Percentiles rank a stretch among this genome's conserved stretches.
Evolutionary conservation across 2,797 vertebrate genomes (phyloP).

Genomic region (Sebastes aleutianus): DNA sequence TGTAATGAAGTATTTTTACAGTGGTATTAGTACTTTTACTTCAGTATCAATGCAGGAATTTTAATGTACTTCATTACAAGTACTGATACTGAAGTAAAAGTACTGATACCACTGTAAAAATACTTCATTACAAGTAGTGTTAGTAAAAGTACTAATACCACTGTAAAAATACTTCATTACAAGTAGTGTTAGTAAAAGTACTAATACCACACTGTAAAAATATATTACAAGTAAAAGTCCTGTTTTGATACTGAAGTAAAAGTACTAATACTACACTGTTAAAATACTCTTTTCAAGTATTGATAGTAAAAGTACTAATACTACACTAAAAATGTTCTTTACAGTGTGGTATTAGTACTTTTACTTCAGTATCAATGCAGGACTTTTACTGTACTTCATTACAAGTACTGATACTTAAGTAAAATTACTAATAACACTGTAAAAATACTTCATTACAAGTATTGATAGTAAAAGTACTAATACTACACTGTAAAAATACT

Average conservation of each 20-base stretch:
- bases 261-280: background rate
- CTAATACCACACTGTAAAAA: background rate
- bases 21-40: too few species aligned
- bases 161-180: too few species aligned
- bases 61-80: background rate
- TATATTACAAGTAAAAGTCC: background rate
- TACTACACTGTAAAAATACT: background rate
- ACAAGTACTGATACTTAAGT: background rate
- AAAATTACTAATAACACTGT: background rate
- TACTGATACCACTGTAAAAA: background rate
- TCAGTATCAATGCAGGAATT: background rate
- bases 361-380: too few species aligned
- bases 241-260: background rate
- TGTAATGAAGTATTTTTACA: too few species aligned
- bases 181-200: background rate
- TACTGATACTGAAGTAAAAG: background rate
- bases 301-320: background rate
- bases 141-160: background rate
- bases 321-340: too few species aligned
- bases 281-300: background rate
- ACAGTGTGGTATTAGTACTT: too few species aligned
- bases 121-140: background rate
- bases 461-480: background rate
- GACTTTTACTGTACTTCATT: background rate
- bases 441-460: background rate